A percentile compares a stretch with the other conserved stretches of the same genome.
Conservation (phyloP, 2,888 invertebrate genomes). For the Catonia carolina region DNA sequence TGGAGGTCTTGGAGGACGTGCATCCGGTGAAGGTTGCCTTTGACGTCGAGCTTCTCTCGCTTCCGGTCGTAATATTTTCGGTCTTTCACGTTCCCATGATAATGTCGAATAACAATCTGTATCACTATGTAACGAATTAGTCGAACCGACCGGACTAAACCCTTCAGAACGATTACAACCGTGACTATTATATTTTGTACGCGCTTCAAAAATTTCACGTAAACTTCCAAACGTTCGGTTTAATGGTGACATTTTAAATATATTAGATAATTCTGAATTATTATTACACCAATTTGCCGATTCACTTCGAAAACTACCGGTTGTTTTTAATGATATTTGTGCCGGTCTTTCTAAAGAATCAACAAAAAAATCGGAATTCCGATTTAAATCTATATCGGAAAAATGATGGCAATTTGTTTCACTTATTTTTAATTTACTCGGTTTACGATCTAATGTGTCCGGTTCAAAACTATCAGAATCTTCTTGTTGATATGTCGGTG, state of each 20-base stretch:
- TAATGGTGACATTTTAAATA: constrained; percentile 27
- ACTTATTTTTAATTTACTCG: constrained; percentile 32
- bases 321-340: constrained; percentile 59
- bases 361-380: constrained; percentile 36
- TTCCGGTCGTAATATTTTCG: constrained; percentile 30
- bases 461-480: constrained; percentile 81
- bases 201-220: constrained; percentile 64
- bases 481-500: constrained; percentile 43
- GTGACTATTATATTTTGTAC: constrained; percentile 30
- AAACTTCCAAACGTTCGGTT: constrained; percentile 57
- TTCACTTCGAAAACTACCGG: constrained; percentile 60
- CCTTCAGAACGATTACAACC: constrained; percentile 23
- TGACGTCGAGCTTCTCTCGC: constrained; percentile 31
- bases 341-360: constrained; percentile 51
- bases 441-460: constrained; percentile 74
- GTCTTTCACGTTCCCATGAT: constrained; percentile 37
- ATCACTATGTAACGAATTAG: constrained; percentile 28
- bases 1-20: constrained; percentile 53
- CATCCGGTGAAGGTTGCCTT: constrained; percentile 50
- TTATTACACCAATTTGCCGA: constrained; percentile 17
- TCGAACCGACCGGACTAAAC: constrained; percentile 31
- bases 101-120: constrained; percentile 30
- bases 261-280: constrained; percentile 15
- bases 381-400: constrained; percentile 28
- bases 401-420: constrained; percentile 27